phyloP scores from a whole-genome alignment of 2,113 vertebrate species.

The pig (Sus scrofa) region T2T-Sscrofa CM000813.6:2204001-2204500 shows the following conservation, averaged over 20 bases:
- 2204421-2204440: no score
- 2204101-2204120: fast-evolving
- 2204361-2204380: no score
- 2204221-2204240: not conserved
- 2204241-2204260: not conserved
- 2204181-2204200: fast-evolving
- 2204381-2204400: no score
- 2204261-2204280: not conserved
- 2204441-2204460: no score
- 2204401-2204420: no score
- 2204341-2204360: no score
- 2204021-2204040: fast-evolving
- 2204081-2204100: not conserved
- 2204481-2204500: no score
- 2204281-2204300: not conserved
- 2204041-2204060: no score
- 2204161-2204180: fast-evolving
- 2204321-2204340: no score
- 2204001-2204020: fast-evolving
- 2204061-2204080: no score
- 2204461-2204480: no score
- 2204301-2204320: not conserved
- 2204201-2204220: fast-evolving
- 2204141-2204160: no score
- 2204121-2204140: fast-evolving